A percentile compares a stretch with the other conserved stretches of the same genome.
Conservation (phyloP, 2,113 vertebrate genomes). For the Crypturellus undulatus region DNA sequence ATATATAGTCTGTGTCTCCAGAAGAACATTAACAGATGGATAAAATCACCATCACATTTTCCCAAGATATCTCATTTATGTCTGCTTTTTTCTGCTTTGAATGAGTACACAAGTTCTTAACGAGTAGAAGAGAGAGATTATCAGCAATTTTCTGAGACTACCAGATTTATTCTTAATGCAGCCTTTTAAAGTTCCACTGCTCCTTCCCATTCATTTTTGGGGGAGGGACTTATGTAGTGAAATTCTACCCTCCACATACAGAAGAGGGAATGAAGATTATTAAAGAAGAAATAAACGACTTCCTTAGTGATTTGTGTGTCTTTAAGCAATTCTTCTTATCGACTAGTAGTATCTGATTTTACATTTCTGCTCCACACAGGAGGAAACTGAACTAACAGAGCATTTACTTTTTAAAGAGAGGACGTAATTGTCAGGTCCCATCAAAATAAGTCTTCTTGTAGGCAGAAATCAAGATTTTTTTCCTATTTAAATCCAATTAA, state of each 20-base stretch:
- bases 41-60: not conserved
- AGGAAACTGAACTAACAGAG: not conserved
- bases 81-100: not conserved
- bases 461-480: slow-evolving; percentile 1
- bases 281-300: not conserved
- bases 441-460: slow-evolving; percentile 50
- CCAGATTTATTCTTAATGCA: not conserved
- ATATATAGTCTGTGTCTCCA: not conserved
- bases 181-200: not conserved
- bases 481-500: slow-evolving; percentile 1
- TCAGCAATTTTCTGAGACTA: not conserved
- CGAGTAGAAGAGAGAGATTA: not conserved
- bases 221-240: not conserved
- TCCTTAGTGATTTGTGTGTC: not conserved
- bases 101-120: not conserved
- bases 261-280: not conserved
- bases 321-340: not conserved
- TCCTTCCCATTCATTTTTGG: not conserved
- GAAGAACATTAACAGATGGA: not conserved
- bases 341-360: not conserved
- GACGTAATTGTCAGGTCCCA: not conserved
- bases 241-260: not conserved
- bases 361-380: not conserved
- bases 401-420: not conserved
- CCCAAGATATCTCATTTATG: not conserved